Conservation (phyloP, 1,140 invertebrate species). For the Anadara kagoshimensis region DNA sequence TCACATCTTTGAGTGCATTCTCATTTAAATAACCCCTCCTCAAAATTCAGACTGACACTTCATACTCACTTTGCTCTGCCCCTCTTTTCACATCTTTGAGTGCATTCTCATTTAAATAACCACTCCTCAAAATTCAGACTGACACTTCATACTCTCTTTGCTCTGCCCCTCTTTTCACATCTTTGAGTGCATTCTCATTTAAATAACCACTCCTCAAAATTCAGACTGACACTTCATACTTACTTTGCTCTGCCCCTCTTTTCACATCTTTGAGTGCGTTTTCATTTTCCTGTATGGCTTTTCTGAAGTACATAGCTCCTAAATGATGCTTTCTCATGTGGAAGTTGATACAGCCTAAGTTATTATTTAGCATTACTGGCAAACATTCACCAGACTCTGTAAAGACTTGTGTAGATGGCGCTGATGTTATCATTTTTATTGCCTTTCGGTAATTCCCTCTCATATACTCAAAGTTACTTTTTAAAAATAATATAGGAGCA, state of each 20-base stretch:
- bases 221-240: neutral
- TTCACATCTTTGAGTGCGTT: constrained; percentile 75
- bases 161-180: constrained; percentile 74
- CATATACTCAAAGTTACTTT: constrained; percentile 83
- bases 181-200: no score
- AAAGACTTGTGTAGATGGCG: constrained; percentile 64
- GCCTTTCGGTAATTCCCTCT: constrained; percentile 82
- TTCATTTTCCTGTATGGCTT: constrained; percentile 88
- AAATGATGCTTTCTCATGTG: constrained; percentile 90
- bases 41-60: constrained; percentile 92
- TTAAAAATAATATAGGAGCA: constrained; percentile 79
- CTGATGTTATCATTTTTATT: constrained; percentile 80
- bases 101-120: no score
- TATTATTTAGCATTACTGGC: constrained; percentile 88
- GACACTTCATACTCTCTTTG: no score
- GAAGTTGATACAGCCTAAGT: constrained; percentile 91
- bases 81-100: no score
- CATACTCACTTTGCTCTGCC: constrained; percentile 89
- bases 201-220: no score
- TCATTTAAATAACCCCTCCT: constrained; percentile 88
- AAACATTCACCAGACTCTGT: constrained; percentile 62
- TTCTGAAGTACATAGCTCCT: constrained; percentile 88
- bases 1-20: constrained; percentile 75
- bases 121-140: constrained; percentile 90
- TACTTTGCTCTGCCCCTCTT: constrained; percentile 45